These are phyloP conservation scores for Etia nguti DNA, from an alignment of 2,113 vertebrate genomes.

Conservation along the genomic window DNA sequence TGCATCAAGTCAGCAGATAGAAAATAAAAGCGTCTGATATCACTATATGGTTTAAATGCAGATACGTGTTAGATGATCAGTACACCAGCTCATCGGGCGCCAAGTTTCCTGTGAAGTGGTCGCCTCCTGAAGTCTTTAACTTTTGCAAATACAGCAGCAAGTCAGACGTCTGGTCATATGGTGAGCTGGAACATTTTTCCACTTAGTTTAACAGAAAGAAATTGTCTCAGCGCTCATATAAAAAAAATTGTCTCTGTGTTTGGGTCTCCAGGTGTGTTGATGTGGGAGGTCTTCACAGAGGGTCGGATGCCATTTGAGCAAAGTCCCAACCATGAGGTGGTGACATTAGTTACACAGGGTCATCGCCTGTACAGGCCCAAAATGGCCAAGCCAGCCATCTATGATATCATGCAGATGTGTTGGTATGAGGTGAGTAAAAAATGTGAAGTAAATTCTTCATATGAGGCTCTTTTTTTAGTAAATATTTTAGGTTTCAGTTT, in stretches of 20 bases:
- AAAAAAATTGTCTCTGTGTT: neutral
- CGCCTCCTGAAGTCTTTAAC: slow-evolving; percentile 92
- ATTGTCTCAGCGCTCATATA: neutral
- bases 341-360: slow-evolving; percentile 84
- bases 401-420: slow-evolving; percentile 85
- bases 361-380: slow-evolving; percentile 86
- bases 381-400: slow-evolving; percentile 75
- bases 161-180: slow-evolving; percentile 92
- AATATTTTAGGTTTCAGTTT: neutral
- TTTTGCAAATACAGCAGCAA: slow-evolving; percentile 95
- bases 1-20: neutral
- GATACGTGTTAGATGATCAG: slow-evolving; percentile 92
- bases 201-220: neutral
- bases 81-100: slow-evolving; percentile 89
- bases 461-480: neutral
- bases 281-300: slow-evolving; percentile 94
- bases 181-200: slow-evolving; percentile 62
- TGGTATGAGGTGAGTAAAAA: slow-evolving; percentile 84
- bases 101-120: slow-evolving; percentile 96
- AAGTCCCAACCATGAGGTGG: slow-evolving; percentile 87
- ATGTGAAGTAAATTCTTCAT: neutral
- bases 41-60: slow-evolving; percentile 24
- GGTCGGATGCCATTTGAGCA: slow-evolving; percentile 92
- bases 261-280: slow-evolving; percentile 80
- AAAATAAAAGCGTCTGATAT: neutral